Evolutionary conservation across 2,888 invertebrate species (phyloP), one percentile per base, ranked within the genome.

Genomic region (Tipula lateralis): DNA sequence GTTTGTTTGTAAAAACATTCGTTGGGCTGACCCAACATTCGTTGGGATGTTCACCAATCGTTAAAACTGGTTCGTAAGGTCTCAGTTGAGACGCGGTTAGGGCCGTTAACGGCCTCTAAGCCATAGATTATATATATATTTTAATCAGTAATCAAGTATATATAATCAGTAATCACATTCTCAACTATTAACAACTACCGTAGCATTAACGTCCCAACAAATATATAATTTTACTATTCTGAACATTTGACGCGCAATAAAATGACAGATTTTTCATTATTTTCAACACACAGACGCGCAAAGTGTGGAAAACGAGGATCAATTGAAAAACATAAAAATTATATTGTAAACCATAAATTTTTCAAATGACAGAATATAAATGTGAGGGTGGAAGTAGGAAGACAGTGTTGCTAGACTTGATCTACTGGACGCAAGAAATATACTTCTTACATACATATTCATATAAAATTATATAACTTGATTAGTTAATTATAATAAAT

Each of bases 161-260:
- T n/a, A n/a, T n/a, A n/a, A n/a, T n/a, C n/a, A n/a, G n/a, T n/a
- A n/a, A n/a, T n/a, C n/a, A n/a, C n/a, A n/a, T n/a, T n/a, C n/a
- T n/a, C n/a, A n/a, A n/a, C n/a, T n/a, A n/a, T n/a, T n/a, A n/a
- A n/a, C n/a, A n/a, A n/a, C n/a, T n/a, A n/a, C n/a, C 66, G 66
- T 66, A 66, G 66, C 66, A 66, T 66, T 66, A 24, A 66, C 66
- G 66, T 66, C 66, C 66, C 66, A 66, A 66, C 66, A 66, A 66
- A 66, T 9, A 66, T 1, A 66, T 24, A 66, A 24, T n/a, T n/a
- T n/a, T n/a, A n/a, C n/a, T n/a, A 66, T 24, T 24, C 24, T 24
- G 2, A 44, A 44, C 19, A 66, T 24, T 66, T 24, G 24, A 66
- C 66, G 66, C 66, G 66, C 66, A 66, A 66, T 66, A 24, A 24